Percentiles rank a stretch among this genome's conserved stretches.
Conservation (phyloP, 2,888 invertebrate genomes). For the Eupithecia subfuscata region DNA sequence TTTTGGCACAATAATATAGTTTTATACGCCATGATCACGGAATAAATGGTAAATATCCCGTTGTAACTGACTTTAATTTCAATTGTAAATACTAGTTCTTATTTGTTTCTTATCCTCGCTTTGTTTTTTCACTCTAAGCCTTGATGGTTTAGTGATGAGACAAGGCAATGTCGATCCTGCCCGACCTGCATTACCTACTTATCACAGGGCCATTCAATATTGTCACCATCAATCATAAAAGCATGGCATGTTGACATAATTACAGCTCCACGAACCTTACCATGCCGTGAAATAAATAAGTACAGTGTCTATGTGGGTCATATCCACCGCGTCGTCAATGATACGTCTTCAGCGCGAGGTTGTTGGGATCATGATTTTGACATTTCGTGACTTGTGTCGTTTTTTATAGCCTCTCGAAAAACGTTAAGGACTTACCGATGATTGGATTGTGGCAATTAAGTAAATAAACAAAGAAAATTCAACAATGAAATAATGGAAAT, state of each 20-base stretch:
- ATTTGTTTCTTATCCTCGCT: too few species aligned
- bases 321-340: neutral
- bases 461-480: too few species aligned
- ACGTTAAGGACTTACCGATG: neutral
- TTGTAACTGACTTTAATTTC: too few species aligned
- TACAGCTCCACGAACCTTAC: neutral
- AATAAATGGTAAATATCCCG: too few species aligned
- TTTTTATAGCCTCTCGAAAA: neutral
- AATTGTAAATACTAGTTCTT: too few species aligned
- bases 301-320: slow-evolving; percentile 7
- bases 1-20: too few species aligned
- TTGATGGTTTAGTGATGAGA: too few species aligned
- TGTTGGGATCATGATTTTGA: slow-evolving; percentile 3
- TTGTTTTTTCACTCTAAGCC: too few species aligned
- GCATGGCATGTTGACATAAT: slow-evolving; percentile 5
- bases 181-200: neutral
- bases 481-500: too few species aligned
- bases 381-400: slow-evolving; percentile 1
- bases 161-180: neutral
- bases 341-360: neutral
- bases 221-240: slow-evolving; percentile 1
- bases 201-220: neutral
- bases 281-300: neutral
- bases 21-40: too few species aligned
- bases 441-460: neutral